These are phyloP conservation scores for Cercocebus atys DNA, from an alignment of 2,113 vertebrate species.

Conservation along the genomic window DNA sequence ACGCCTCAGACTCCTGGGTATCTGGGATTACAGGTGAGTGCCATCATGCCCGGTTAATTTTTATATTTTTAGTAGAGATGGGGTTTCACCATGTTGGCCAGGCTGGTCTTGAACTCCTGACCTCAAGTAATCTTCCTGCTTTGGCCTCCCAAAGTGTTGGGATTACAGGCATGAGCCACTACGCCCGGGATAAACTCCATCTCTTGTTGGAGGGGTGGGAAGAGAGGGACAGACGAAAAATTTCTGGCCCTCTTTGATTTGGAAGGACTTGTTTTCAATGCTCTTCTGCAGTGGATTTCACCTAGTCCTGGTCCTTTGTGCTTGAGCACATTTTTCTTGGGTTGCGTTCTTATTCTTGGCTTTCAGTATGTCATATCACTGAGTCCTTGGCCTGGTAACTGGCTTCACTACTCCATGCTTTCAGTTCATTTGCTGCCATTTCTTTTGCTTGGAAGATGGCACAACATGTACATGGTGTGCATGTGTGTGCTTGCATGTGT, in stretches of 20 bases:
- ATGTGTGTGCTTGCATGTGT: not conserved
- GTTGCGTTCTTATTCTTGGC: constrained; percentile 72
- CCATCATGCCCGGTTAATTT: not conserved
- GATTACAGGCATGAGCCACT: not conserved
- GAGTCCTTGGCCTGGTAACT: constrained; percentile 59
- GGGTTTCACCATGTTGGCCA: not conserved
- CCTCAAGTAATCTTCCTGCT: not conserved
- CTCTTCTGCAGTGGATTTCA: constrained; percentile 69
- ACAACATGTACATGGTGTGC: not conserved
- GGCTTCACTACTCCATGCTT: constrained; percentile 68
- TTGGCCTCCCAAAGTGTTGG: not conserved
- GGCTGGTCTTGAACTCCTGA: not conserved
- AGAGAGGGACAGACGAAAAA: not conserved
- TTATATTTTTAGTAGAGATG: not conserved
- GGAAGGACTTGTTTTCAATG: constrained; percentile 65
- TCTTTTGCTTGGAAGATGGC: constrained; percentile 68
- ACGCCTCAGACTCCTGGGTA: not conserved
- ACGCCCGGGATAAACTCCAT: too few species aligned
- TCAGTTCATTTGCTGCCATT: constrained; percentile 77
- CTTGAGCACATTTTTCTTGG: constrained; percentile 70
- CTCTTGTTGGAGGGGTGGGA: too few species aligned
- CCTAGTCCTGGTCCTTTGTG: constrained; percentile 69
- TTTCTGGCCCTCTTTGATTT: not conserved
- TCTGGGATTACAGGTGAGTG: not conserved
- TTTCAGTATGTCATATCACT: constrained; percentile 56